Conservation (phyloP, 1,140 invertebrate species). For the Adelges cooleyi region DNA sequence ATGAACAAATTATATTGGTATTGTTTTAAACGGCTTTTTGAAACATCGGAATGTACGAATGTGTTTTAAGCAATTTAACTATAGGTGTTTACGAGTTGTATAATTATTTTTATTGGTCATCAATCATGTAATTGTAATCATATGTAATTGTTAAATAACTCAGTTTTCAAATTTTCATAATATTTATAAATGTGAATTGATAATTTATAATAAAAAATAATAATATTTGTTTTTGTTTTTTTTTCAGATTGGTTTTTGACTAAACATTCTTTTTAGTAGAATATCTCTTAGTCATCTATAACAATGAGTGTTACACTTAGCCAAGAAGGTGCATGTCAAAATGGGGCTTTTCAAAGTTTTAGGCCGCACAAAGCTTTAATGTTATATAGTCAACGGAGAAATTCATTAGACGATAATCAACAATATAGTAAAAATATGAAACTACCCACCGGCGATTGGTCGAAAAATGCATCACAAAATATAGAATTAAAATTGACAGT, state of each 20-base stretch:
- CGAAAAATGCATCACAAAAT: slow-evolving; percentile 2
- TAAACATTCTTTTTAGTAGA: slow-evolving; percentile 3
- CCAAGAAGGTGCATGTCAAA: slow-evolving; percentile 2
- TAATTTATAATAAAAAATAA: no score
- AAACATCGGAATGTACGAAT: no score
- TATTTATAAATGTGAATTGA: no score
- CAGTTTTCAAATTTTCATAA: no score
- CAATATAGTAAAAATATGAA: background rate
- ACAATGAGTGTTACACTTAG: slow-evolving; percentile 12
- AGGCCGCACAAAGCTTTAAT: slow-evolving; percentile 12
- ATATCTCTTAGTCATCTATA: background rate
- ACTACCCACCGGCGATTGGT: background rate
- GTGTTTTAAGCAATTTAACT: no score
- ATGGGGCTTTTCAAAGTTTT: slow-evolving; percentile 15
- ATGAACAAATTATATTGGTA: no score
- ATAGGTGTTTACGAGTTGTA: no score
- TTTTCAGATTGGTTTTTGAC: slow-evolving; percentile 25
- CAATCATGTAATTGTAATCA: no score
- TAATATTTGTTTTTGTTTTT: no score
- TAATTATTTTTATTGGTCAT: no score
- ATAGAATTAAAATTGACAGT: slow-evolving; percentile 18
- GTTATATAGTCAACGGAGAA: slow-evolving; percentile 10
- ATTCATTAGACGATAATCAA: slow-evolving; percentile 7
- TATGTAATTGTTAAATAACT: no score
- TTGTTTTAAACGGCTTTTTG: no score